Evolutionary conservation across 1,140 invertebrate genomes (phyloP).

Genomic region (Drosophila rufa): DNA sequence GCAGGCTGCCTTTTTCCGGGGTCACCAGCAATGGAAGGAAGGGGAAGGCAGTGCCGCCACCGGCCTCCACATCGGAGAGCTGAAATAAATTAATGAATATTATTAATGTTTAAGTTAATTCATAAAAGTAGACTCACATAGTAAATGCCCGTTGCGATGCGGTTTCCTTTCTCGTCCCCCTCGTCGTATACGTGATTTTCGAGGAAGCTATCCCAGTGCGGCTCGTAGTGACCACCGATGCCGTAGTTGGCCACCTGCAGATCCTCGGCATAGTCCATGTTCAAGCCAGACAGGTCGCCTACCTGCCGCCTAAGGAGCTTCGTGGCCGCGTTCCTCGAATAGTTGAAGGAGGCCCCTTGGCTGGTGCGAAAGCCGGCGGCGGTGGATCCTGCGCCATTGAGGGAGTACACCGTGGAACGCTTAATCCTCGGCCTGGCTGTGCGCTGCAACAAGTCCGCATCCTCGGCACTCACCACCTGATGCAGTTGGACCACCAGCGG

Average conservation of each 20-base stretch:
- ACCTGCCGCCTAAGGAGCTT: slow-evolving; percentile 90
- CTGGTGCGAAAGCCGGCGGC: slow-evolving; percentile 93
- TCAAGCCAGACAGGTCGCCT: slow-evolving; percentile 92
- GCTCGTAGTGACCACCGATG: slow-evolving; percentile 99
- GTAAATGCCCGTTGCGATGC: slow-evolving; percentile 95
- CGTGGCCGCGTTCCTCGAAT: slow-evolving; percentile 91
- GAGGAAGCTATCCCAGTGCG: slow-evolving; percentile 93
- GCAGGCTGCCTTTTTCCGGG: slow-evolving; percentile 94
- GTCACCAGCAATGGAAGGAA: slow-evolving; percentile 90
- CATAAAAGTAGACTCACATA: slow-evolving; percentile 87
- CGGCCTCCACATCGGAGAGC: slow-evolving; percentile 95
- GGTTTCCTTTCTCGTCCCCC: slow-evolving; percentile 90
- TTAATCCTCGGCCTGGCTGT: slow-evolving; percentile 91
- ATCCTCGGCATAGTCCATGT: slow-evolving; percentile 94
- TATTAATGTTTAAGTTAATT: too few species aligned
- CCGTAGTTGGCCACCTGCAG: slow-evolving; percentile 99
- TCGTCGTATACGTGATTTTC: slow-evolving; percentile 87
- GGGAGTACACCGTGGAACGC: slow-evolving; percentile 62
- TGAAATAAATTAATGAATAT: slow-evolving; percentile 72
- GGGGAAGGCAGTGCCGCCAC: slow-evolving; percentile 96
- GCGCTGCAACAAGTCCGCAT: slow-evolving; percentile 94
- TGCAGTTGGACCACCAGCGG: slow-evolving; percentile 96
- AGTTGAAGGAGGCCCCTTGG: slow-evolving; percentile 97
- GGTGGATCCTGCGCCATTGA: slow-evolving; percentile 19
- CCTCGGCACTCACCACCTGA: slow-evolving; percentile 93